Base-by-base conservation (phyloP, 2,888 invertebrate species). In the Lissocephala sabroskyi region DNA sequence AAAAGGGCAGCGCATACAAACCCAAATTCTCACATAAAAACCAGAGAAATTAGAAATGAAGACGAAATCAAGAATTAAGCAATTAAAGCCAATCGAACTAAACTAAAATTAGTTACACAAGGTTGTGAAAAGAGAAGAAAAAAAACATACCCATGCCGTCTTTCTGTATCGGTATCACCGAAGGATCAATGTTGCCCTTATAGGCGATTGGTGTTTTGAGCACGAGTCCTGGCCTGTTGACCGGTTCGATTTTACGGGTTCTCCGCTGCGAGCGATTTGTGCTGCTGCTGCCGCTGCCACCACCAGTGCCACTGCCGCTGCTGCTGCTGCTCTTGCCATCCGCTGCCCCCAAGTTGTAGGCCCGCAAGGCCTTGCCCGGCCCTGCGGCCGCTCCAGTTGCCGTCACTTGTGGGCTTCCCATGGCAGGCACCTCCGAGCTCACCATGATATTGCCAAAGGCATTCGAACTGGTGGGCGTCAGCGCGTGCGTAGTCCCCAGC, bases 91-190 rank as follows among this genome's bases (percentile, higher is more conserved):
- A n/a, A n/a, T n/a, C n/a, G n/a, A 42, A 54, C 49, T 54, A 44
- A 35, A 43, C 14, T 41, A 29, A 50, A 53, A 53, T 40, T 41
- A 45, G 36, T 23, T 23, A n/a, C n/a, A n/a, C n/a, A n/a, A n/a
- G n/a, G n/a, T n/a, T n/a, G n/a, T n/a, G 7, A 23, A 23, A 23
- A 23, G 3, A 49, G 53, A 61, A 56, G 41, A 50, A 56, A 59
- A 65, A 74, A 65, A 77, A 85, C 89, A 89, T 86, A 94, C 95
- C 94, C 87, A 94, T 95, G 85, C 93, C 94, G 84, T 95, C 94
- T 85, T 92, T 93, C 84, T 91, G 90, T 79, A 95, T 91, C 45
- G 95, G 95, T 85, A 95, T 91, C 78, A 94, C 92, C 59, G 93
- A 92, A 53, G 93, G 89, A 86, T 95, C 94, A 47, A 91, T 91